phyloP scores from a whole-genome alignment of 2,797 vertebrate genomes.

The Hydrocynus forskahlii region DNA sequence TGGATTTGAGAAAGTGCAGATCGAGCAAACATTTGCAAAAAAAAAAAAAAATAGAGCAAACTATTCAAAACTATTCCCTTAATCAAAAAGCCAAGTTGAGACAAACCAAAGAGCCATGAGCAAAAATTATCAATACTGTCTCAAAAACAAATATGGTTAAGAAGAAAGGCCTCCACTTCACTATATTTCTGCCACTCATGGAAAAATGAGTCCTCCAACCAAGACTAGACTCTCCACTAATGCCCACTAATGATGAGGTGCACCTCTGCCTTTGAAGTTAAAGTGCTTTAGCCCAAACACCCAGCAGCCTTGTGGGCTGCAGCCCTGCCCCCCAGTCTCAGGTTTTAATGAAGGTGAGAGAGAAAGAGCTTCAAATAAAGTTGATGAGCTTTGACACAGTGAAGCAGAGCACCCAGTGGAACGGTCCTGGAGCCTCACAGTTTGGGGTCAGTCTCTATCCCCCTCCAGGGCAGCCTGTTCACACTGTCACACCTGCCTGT shows the following conservation, averaged over 20 bases:
- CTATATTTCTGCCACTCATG: background rate
- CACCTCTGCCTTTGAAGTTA: constrained; percentile 44
- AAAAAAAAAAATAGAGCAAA: background rate
- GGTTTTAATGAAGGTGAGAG: constrained; percentile 68
- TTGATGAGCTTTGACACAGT: constrained; percentile 69
- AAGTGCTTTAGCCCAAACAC: constrained; percentile 47
- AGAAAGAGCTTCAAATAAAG: constrained; percentile 67
- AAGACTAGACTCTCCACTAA: constrained; percentile 3
- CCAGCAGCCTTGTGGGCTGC: constrained; percentile 25
- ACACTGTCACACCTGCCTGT: constrained; percentile 86
- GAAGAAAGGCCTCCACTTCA: background rate
- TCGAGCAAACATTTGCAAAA: background rate
- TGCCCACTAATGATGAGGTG: constrained; percentile 20
- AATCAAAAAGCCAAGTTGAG: background rate
- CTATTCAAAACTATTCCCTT: background rate
- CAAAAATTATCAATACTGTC: background rate
- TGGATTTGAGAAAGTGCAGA: background rate
- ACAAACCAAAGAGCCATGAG: background rate
- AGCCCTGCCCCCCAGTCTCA: constrained; percentile 35
- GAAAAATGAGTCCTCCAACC: background rate
- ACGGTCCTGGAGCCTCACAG: constrained; percentile 75
- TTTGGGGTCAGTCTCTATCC: constrained; percentile 89
- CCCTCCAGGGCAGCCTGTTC: constrained; percentile 78
- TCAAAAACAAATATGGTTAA: background rate
- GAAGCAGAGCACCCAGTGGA: constrained; percentile 59